Conservation (phyloP, 23 tunicate species). For the Halocynthia roretzi region DNA sequence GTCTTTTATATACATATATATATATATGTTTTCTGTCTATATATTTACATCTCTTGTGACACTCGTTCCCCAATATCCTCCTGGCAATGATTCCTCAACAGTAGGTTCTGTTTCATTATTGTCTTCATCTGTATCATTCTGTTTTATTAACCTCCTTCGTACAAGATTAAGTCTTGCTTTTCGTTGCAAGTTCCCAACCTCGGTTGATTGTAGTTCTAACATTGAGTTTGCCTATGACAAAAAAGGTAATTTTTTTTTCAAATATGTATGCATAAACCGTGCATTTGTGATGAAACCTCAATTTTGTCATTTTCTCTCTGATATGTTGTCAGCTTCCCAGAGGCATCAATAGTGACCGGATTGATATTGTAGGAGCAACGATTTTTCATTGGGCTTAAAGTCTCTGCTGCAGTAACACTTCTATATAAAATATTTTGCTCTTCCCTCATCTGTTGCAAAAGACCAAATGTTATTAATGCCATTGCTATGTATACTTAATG, state of each 20-base stretch:
- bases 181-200: constrained; percentile 5
- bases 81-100: constrained; percentile 30
- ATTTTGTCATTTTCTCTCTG: not conserved
- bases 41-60: constrained; percentile 55
- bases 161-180: constrained; percentile 19
- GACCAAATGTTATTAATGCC: no score
- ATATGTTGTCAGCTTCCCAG: constrained; percentile 45
- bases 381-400: constrained; percentile 56
- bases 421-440: constrained; percentile 54
- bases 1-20: not conserved
- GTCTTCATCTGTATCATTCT: not conserved
- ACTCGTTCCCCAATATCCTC: constrained; percentile 75
- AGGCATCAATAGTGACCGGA: constrained; percentile 47
- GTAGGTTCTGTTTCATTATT: not conserved
- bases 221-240: not conserved
- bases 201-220: constrained; percentile 9
- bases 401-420: constrained; percentile 76
- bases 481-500: no score
- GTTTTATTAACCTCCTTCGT: not conserved
- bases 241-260: not conserved
- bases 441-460: constrained; percentile 42
- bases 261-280: no score
- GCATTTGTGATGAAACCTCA: constrained; percentile 5
- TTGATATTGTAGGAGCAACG: constrained; percentile 66
- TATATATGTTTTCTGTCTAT: not conserved